Conservation (phyloP, 92 coral and sea anemone species). For the Siderastrea radians region DNA sequence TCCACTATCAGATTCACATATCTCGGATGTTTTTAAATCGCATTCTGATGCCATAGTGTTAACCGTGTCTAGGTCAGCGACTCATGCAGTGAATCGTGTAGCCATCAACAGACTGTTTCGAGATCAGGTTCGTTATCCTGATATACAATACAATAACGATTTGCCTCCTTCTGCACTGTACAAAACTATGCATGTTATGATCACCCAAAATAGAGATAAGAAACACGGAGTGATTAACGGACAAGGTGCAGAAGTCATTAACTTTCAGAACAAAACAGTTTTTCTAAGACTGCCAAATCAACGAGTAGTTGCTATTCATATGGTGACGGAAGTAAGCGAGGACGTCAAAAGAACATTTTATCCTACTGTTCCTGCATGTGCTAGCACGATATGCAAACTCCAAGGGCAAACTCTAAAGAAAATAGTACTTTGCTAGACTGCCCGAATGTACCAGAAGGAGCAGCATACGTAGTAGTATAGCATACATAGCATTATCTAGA, state of each 20-base stretch:
- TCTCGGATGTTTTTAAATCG: neutral
- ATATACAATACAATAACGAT: too few relatives aligned
- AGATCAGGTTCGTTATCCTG: too few relatives aligned
- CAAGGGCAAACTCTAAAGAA: slow-evolving; percentile 8
- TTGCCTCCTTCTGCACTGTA: too few relatives aligned
- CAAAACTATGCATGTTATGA: slow-evolving; percentile 13
- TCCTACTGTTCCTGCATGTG: neutral
- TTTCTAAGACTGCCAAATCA: neutral
- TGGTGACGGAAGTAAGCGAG: neutral
- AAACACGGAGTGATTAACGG: slow-evolving; percentile 9
- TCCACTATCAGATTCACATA: too few relatives aligned
- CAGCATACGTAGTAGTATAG: neutral
- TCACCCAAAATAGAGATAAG: slow-evolving; percentile 13
- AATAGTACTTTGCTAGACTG: neutral
- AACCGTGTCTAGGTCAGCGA: too few relatives aligned
- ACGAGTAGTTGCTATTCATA: neutral
- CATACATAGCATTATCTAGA: neutral
- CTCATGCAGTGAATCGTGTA: too few relatives aligned
- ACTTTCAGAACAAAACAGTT: neutral
- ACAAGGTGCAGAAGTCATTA: neutral
- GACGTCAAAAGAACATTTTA: neutral
- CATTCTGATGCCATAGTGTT: neutral
- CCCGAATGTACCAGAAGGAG: neutral
- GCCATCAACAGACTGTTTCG: too few relatives aligned
- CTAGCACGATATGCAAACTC: slow-evolving; percentile 9